A percentile compares a stretch with the other conserved stretches of the same genome.
Evolutionary conservation across 2,888 invertebrate genomes (phyloP).

Genomic region (Platycnemis pennipes): DNA sequence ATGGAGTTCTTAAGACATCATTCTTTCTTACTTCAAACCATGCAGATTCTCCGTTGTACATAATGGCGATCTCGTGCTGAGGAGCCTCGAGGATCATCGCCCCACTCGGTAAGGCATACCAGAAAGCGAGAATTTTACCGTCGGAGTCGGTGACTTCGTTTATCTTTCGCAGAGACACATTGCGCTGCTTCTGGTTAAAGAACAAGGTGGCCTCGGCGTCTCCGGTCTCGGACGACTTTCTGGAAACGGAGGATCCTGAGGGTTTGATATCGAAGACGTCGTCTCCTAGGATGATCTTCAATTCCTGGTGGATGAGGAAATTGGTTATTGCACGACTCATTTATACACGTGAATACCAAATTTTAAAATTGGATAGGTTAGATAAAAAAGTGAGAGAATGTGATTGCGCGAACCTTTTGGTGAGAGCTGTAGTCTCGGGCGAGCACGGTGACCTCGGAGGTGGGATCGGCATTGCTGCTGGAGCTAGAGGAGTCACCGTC

Average conservation of each 20-base stretch:
- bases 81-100: conserved; percentile 80
- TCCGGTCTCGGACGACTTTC: conserved; percentile 74
- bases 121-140: conserved; percentile 77
- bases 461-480: conserved; percentile 72
- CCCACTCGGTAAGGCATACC: conserved; percentile 80
- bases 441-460: conserved; percentile 78
- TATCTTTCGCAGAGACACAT: conserved; percentile 77
- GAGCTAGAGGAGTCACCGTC: conserved; percentile 77
- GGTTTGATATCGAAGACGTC: conserved; percentile 78
- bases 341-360: too few relatives aligned
- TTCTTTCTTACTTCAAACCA: conserved; percentile 75
- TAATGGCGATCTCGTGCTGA: conserved; percentile 79
- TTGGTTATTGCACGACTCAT: background rate
- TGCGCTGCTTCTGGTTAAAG: conserved; percentile 74
- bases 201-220: conserved; percentile 74
- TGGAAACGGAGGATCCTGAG: conserved; percentile 70
- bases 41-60: conserved; percentile 83
- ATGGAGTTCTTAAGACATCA: background rate
- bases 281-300: conserved; percentile 79
- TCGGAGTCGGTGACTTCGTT: conserved; percentile 78
- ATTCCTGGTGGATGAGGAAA: conserved; percentile 77
- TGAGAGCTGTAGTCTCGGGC: conserved; percentile 77
- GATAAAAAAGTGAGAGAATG: too few relatives aligned
- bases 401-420: conserved; percentile 69
- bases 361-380: too few relatives aligned